A percentile compares a stretch with the other conserved stretches of the same genome.
Conservation (phyloP, 2,113 vertebrate genomes). For the Raja brachyura region DNA sequence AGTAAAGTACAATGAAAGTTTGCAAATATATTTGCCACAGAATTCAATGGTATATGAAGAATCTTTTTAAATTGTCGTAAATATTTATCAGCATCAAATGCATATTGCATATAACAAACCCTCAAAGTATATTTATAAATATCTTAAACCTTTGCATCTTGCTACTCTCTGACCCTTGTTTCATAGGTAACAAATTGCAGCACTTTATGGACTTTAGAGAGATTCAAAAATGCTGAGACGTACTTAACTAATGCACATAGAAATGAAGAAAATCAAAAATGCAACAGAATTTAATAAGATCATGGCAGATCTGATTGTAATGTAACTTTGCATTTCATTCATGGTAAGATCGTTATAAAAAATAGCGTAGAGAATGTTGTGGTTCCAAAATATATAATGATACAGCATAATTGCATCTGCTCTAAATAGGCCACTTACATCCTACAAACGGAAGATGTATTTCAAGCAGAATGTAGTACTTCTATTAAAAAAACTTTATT, state of each 20-base stretch:
- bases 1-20: neutral
- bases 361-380: neutral
- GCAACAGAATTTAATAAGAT: too few relatives aligned
- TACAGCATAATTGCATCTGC: neutral
- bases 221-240: neutral
- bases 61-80: neutral
- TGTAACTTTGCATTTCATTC: too few relatives aligned
- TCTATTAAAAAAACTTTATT: neutral
- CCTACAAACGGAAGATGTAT: neutral
- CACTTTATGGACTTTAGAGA: neutral
- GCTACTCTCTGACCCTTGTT: neutral
- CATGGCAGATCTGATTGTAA: too few relatives aligned
- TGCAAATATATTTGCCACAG: neutral
- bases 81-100: neutral
- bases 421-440: neutral
- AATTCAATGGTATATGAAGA: neutral
- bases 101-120: neutral
- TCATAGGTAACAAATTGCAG: neutral
- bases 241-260: neutral
- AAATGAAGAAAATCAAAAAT: too few relatives aligned
- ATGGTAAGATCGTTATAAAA: too few relatives aligned
- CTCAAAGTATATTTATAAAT: neutral
- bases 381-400: neutral
- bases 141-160: neutral
- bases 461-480: neutral